These are phyloP conservation scores for Porphyrio hochstetteri DNA, from an alignment of 2,113 vertebrate species.

Conservation along the genomic window DNA sequence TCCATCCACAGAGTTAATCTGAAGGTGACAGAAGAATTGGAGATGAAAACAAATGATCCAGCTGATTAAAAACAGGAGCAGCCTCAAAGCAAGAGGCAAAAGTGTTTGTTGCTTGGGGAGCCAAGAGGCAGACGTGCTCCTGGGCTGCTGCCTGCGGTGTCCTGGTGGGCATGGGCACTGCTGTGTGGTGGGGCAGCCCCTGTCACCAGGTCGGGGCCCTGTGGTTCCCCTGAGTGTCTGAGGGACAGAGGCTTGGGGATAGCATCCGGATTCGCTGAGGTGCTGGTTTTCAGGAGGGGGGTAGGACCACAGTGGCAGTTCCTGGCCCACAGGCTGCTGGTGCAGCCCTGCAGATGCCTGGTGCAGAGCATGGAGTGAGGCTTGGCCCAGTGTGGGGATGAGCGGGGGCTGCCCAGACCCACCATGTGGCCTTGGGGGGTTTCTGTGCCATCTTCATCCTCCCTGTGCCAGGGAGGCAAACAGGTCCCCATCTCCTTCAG, in stretches of 20 bases:
- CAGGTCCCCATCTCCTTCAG: fast-evolving
- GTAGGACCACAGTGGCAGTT: not conserved
- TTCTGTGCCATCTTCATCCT: not conserved
- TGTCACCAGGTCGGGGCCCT: not conserved
- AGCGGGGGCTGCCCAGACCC: not conserved
- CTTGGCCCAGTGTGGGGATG: not conserved
- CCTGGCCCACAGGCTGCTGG: fast-evolving
- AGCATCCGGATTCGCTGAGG: fast-evolving
- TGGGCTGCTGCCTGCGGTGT: not conserved
- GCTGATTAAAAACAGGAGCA: slow-evolving; percentile 10
- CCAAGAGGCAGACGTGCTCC: not conserved
- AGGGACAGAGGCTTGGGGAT: too few relatives aligned
- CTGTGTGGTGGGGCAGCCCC: fast-evolving
- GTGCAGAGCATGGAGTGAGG: not conserved
- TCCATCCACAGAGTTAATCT: slow-evolving; percentile 57
- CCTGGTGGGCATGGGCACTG: fast-evolving
- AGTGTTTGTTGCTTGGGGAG: not conserved
- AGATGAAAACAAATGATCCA: slow-evolving; percentile 46
- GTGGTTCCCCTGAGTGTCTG: not conserved
- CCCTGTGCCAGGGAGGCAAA: fast-evolving
- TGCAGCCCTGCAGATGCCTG: fast-evolving
- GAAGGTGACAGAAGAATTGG: slow-evolving; percentile 40
- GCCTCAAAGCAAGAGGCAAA: not conserved
- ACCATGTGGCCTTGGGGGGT: too few relatives aligned
- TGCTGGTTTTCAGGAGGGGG: not conserved